Conservation (phyloP, 2,888 invertebrate genomes). For the Latrodectus hesperus region DNA sequence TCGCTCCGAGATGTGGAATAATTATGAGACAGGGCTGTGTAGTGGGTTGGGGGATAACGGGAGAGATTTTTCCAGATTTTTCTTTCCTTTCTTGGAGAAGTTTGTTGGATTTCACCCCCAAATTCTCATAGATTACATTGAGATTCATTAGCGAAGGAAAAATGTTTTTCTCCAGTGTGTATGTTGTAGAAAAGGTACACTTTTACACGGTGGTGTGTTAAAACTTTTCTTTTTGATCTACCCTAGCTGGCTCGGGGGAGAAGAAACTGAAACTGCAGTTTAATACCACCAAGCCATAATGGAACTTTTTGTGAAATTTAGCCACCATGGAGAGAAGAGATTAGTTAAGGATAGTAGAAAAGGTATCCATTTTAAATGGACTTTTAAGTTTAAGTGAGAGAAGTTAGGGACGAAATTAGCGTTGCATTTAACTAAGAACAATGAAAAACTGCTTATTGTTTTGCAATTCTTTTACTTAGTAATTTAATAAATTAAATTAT, state of each 20-base stretch:
- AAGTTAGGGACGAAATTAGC: no score
- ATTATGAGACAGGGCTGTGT: conserved; percentile 30
- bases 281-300: conserved; percentile 29
- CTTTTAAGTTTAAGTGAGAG: no score
- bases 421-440: no score
- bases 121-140: conserved; percentile 21
- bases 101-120: conserved; percentile 29
- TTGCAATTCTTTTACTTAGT: no score
- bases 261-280: conserved; percentile 47
- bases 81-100: conserved; percentile 13
- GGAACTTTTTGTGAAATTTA: neutral
- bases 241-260: conserved; percentile 17
- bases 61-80: conserved; percentile 66
- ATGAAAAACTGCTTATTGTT: no score
- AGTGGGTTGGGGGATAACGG: conserved; percentile 34
- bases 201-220: conserved; percentile 25
- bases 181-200: neutral
- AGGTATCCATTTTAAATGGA: no score
- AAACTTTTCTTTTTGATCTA: conserved; percentile 57
- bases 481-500: no score
- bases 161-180: conserved; percentile 24
- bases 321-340: no score
- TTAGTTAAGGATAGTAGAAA: no score
- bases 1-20: conserved; percentile 55
- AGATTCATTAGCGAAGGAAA: conserved; percentile 59